Evolutionary conservation across 1,140 invertebrate species (phyloP).

Genomic region (Atta cephalotes): DNA sequence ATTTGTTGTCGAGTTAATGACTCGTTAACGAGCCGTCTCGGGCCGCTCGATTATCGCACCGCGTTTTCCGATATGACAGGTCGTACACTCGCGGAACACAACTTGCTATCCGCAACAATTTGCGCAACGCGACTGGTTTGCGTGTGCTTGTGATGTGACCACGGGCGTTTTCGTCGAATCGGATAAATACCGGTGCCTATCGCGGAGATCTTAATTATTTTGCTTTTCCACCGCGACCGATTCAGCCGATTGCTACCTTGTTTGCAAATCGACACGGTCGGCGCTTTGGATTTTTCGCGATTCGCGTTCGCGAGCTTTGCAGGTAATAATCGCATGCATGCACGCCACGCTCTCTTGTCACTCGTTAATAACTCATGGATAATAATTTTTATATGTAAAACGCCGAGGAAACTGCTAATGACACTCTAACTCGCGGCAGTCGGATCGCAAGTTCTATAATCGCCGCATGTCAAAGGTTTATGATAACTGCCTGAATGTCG

Average conservation of each 20-base stretch:
- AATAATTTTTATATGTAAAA: slow-evolving; percentile 41
- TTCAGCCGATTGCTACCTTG: slow-evolving; percentile 38
- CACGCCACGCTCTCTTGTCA: slow-evolving; percentile 31
- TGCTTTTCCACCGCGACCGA: slow-evolving; percentile 24
- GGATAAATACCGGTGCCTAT: slow-evolving; percentile 53
- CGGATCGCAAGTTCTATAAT: background rate
- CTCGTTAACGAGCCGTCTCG: slow-evolving; percentile 52
- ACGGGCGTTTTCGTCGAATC: slow-evolving; percentile 56
- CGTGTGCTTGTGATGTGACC: background rate
- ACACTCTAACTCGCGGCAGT: background rate
- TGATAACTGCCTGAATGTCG: slow-evolving; percentile 9
- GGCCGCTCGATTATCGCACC: slow-evolving; percentile 50
- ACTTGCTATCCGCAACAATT: slow-evolving; percentile 18
- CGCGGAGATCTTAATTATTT: slow-evolving; percentile 64
- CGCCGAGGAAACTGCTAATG: slow-evolving; percentile 25
- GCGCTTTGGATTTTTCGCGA: slow-evolving; percentile 3
- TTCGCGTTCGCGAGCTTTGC: background rate
- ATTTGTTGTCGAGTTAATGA: slow-evolving; percentile 52
- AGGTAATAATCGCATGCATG: background rate
- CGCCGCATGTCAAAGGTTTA: slow-evolving; percentile 21
- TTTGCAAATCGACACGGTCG: slow-evolving; percentile 25
- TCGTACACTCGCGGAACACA: slow-evolving; percentile 45
- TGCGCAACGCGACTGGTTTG: slow-evolving; percentile 26
- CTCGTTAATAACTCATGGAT: slow-evolving; percentile 38
- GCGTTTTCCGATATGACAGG: slow-evolving; percentile 49